These are phyloP conservation scores for Sylvilagus bachmani DNA, from an alignment of 2,113 vertebrate genomes.

Conservation along the genomic window DNA sequence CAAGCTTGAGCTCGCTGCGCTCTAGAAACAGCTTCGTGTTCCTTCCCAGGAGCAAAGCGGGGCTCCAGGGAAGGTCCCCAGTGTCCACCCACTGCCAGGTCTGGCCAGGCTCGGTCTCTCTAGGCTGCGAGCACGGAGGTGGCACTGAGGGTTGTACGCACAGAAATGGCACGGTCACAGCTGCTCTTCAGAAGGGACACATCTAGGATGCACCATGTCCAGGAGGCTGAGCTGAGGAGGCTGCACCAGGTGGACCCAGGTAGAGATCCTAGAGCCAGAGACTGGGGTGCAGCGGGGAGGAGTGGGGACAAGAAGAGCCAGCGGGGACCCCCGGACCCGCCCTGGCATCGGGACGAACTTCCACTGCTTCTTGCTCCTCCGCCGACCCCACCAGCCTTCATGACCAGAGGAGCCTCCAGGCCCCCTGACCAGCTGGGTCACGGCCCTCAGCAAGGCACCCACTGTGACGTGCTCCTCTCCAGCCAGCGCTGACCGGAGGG, in stretches of 20 bases:
- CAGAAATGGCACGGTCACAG: fast-evolving
- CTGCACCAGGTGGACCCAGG: too few relatives aligned
- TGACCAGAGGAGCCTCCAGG: neutral
- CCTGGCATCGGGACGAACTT: neutral
- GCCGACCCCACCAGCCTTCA: neutral
- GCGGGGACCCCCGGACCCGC: fast-evolving
- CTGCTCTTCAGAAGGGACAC: too few relatives aligned
- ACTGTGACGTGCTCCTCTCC: fast-evolving
- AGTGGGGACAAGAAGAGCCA: fast-evolving
- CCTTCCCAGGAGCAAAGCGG: neutral
- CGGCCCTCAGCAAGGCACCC: neutral
- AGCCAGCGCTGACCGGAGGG: neutral
- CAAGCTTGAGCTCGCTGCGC: neutral
- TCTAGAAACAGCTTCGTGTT: neutral
- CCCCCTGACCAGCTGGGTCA: too few relatives aligned
- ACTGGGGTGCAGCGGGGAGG: neutral
- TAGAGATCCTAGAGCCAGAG: neutral
- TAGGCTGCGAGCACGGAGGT: neutral
- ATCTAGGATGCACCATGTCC: neutral
- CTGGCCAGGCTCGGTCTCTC: neutral
- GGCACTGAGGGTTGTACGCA: neutral
- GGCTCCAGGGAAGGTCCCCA: neutral
- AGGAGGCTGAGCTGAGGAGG: neutral
- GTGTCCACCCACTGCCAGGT: fast-evolving
- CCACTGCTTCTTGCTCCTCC: neutral